These are phyloP conservation scores for Brachirus orientalis DNA, from an alignment of 2,113 vertebrate genomes.

Conservation along the genomic window DNA sequence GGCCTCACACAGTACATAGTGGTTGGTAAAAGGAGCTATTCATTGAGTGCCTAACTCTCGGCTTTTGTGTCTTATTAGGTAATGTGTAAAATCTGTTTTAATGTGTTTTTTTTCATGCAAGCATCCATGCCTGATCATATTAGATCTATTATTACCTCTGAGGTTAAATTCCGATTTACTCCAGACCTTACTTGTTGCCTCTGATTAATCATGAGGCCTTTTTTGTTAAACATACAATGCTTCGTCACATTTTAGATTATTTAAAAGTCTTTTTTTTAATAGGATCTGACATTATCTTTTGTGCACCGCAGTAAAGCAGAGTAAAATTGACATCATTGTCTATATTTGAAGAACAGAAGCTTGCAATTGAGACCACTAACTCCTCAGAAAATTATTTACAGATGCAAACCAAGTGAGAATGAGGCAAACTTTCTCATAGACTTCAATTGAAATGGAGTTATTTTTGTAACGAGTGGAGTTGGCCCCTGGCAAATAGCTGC, in stretches of 20 bases:
- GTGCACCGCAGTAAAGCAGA: too few relatives aligned
- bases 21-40: slow-evolving; percentile 64
- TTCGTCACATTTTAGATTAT: background rate
- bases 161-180: slow-evolving; percentile 21
- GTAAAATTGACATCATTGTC: too few relatives aligned
- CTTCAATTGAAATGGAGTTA: too few relatives aligned
- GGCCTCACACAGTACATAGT: too few relatives aligned
- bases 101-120: slow-evolving; percentile 9
- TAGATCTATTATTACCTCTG: slow-evolving; percentile 44
- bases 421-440: too few relatives aligned
- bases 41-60: slow-evolving; percentile 54
- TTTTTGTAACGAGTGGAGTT: too few relatives aligned
- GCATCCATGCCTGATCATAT: slow-evolving; percentile 31
- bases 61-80: slow-evolving; percentile 42
- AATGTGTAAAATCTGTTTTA: slow-evolving; percentile 13
- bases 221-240: background rate
- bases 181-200: slow-evolving; percentile 14
- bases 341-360: too few relatives aligned
- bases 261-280: too few relatives aligned
- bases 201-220: slow-evolving; percentile 16
- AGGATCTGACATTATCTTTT: background rate
- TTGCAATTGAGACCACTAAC: too few relatives aligned
- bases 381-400: too few relatives aligned
- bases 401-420: too few relatives aligned
- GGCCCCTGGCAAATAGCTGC: too few relatives aligned